These are phyloP conservation scores for Eupithecia dodoneata DNA, from an alignment of 2,888 invertebrate genomes.

Conservation along the genomic window DNA sequence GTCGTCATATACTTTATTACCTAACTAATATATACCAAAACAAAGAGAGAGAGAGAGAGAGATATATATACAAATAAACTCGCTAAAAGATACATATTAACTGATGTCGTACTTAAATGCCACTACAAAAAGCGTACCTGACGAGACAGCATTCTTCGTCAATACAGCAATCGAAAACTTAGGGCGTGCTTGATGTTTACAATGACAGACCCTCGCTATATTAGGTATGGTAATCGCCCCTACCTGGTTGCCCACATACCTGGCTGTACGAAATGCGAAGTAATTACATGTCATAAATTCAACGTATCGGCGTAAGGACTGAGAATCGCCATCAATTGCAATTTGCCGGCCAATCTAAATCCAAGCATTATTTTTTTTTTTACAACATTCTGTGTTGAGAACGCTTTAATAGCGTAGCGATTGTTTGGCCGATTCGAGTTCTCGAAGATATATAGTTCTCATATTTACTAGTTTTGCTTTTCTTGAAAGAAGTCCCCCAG, in stretches of 20 bases:
- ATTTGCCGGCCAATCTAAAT: constrained; percentile 53
- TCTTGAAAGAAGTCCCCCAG: too few relatives aligned
- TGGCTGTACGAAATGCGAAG: constrained; percentile 52
- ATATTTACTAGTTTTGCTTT: too few relatives aligned
- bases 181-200: constrained; percentile 33
- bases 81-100: not conserved
- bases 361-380: not conserved
- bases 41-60: not conserved
- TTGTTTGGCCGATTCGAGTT: not conserved
- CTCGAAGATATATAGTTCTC: not conserved
- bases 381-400: not conserved
- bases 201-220: constrained; percentile 51
- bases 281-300: constrained; percentile 72
- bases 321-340: constrained; percentile 51
- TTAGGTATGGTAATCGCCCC: constrained; percentile 46
- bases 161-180: constrained; percentile 28
- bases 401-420: not conserved
- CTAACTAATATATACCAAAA: not conserved
- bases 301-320: constrained; percentile 51
- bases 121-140: constrained; percentile 12
- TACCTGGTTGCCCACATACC: constrained; percentile 43
- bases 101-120: constrained; percentile 11
- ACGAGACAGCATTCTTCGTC: constrained; percentile 24
- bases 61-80: not conserved
- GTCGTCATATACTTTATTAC: too few relatives aligned